Conservation (phyloP, 2,113 vertebrate species). For the Perognathus longimembris region DNA sequence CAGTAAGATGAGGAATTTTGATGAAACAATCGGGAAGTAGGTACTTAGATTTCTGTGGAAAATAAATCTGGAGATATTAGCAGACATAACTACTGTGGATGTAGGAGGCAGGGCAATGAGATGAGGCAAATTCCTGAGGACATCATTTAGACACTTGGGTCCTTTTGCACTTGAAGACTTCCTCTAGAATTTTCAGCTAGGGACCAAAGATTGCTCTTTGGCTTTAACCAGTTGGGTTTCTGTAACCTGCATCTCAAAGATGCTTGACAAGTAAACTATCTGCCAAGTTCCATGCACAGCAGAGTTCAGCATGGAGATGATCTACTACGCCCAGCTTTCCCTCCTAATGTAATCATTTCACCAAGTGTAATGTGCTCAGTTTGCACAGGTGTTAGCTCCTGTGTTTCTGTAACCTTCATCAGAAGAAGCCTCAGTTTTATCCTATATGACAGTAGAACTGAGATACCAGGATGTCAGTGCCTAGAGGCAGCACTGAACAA, state of each 20-base stretch:
- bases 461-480: background rate
- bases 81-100: background rate
- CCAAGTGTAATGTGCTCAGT: background rate
- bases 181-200: conserved; percentile 11
- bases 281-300: background rate
- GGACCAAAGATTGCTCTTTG: background rate
- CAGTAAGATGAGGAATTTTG: background rate
- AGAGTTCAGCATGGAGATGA: background rate
- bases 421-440: background rate
- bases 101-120: conserved; percentile 12
- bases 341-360: conserved; percentile 3
- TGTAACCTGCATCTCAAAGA: conserved; percentile 28
- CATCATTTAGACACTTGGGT: background rate
- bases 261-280: background rate
- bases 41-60: conserved; percentile 31
- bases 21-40: background rate
- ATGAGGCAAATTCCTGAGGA: background rate
- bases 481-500: background rate
- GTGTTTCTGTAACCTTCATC: background rate
- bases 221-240: background rate
- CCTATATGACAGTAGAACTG: background rate
- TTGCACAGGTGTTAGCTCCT: background rate
- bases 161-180: conserved; percentile 24
- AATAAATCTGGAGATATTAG: background rate
- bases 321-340: background rate